Percentiles rank a stretch among this genome's conserved stretches.
These are phyloP conservation scores for Calyptomena viridis DNA, from an alignment of 2,113 vertebrate genomes.

Conservation along the genomic window DNA sequence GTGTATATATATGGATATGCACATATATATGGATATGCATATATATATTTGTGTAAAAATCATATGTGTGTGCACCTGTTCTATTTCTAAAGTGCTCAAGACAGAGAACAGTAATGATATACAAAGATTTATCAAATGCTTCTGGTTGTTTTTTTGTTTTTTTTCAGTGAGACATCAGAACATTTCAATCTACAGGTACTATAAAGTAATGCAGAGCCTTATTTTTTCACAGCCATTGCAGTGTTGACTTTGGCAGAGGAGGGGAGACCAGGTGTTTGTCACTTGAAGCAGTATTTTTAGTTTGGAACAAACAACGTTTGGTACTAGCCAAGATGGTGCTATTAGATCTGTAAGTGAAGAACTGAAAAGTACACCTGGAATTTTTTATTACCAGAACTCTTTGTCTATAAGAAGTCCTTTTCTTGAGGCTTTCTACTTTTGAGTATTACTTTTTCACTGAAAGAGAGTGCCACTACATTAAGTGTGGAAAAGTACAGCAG, in stretches of 20 bases:
- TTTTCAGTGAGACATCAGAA: not conserved
- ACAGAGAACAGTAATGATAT: not conserved
- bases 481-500: not conserved
- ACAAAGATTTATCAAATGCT: not conserved
- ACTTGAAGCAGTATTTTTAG: not conserved
- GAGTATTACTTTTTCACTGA: not conserved
- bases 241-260: not conserved
- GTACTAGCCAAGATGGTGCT: not conserved
- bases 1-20: rapidly evolving
- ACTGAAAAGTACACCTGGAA: not conserved
- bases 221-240: not conserved
- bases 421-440: not conserved
- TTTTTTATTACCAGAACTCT: not conserved
- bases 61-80: rapidly evolving
- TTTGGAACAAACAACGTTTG: not conserved
- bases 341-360: not conserved
- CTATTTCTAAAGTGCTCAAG: not conserved
- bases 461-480: not conserved
- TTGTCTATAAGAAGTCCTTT: not conserved
- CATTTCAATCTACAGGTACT: not conserved
- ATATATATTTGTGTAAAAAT: not conserved
- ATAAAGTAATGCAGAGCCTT: not conserved
- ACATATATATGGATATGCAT: too few species aligned
- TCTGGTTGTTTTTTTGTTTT: not conserved
- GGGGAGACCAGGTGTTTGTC: not conserved